A percentile compares a stretch with the other conserved stretches of the same genome.
Evolutionary conservation across 1,140 invertebrate genomes (phyloP).

Genomic region (Andrena cerasifolii): DNA sequence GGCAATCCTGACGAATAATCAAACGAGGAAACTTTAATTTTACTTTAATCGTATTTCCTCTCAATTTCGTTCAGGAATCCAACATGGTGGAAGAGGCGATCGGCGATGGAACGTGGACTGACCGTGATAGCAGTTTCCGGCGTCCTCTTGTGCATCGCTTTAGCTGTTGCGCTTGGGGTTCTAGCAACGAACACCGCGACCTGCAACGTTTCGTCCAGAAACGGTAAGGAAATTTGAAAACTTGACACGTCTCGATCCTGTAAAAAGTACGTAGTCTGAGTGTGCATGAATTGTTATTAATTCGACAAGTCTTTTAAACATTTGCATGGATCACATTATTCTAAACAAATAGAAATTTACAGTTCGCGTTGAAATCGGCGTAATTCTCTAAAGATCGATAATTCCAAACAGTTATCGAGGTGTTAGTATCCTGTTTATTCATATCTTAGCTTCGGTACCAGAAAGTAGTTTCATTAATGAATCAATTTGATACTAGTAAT

Average conservation of each 20-base stretch:
- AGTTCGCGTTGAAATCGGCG: too few relatives aligned
- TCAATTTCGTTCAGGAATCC: conserved; percentile 88
- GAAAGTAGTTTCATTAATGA: too few relatives aligned
- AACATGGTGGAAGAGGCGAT: conserved; percentile 93
- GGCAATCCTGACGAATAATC: too few relatives aligned
- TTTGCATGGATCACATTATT: too few relatives aligned
- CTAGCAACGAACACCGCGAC: conserved; percentile 76
- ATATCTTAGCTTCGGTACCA: too few relatives aligned
- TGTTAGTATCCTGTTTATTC: too few relatives aligned
- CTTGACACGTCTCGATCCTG: neutral
- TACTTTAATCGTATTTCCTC: neutral
- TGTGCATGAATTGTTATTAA: too few relatives aligned
- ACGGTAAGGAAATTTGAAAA: conserved; percentile 47
- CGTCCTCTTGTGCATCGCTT: conserved; percentile 85
- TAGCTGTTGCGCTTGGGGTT: conserved; percentile 86
- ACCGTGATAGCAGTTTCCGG: conserved; percentile 86
- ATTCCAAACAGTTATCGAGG: too few relatives aligned
- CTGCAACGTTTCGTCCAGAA: conserved; percentile 61
- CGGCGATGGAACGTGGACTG: conserved; percentile 89
- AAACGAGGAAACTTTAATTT: conserved; percentile 6
- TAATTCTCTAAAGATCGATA: too few relatives aligned
- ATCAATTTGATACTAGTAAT: too few relatives aligned
- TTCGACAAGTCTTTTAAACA: too few relatives aligned
- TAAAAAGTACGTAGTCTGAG: neutral
- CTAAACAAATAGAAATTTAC: too few relatives aligned